Evolutionary conservation across 2,113 vertebrate species (phyloP).

Genomic region (Trochalopteron elliotii): DNA sequence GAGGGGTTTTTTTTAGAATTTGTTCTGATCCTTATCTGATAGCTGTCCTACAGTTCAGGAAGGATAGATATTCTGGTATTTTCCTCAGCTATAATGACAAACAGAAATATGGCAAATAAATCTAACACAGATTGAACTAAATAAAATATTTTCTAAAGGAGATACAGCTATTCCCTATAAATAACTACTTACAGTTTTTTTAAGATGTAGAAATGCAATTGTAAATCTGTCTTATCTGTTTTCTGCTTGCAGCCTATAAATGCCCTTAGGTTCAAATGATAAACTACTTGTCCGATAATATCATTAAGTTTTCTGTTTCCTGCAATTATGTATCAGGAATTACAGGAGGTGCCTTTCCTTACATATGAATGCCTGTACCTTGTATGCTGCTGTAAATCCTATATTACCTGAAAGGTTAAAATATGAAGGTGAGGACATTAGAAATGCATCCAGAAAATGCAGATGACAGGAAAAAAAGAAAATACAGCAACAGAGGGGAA

Average conservation of each 20-base stretch:
- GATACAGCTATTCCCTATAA: neutral
- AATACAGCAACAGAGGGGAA: conserved; percentile 35
- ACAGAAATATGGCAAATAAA: neutral
- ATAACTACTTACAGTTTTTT: neutral
- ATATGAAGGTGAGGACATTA: conserved; percentile 13
- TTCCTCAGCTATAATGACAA: conserved; percentile 16
- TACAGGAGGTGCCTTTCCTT: conserved; percentile 13
- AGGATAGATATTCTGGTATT: conserved; percentile 26
- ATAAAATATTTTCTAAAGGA: neutral
- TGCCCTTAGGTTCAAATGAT: conserved; percentile 11
- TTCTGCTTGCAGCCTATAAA: neutral
- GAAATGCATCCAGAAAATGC: conserved; percentile 57
- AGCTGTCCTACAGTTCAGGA: neutral
- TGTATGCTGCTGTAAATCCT: conserved; percentile 11
- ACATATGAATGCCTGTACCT: neutral
- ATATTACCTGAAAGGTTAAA: conserved; percentile 38
- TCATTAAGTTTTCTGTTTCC: conserved; percentile 32
- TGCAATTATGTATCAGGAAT: neutral
- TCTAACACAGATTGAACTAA: neutral
- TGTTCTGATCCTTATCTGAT: conserved; percentile 42
- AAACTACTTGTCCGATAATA: conserved; percentile 26
- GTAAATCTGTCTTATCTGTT: conserved; percentile 3
- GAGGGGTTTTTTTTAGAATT: neutral
- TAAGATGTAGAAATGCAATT: neutral
- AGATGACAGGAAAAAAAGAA: conserved; percentile 54